These are phyloP conservation scores for Hydrozoanthus gracilis DNA, from an alignment of 92 coral and sea anemone genomes.

Conservation along the genomic window DNA sequence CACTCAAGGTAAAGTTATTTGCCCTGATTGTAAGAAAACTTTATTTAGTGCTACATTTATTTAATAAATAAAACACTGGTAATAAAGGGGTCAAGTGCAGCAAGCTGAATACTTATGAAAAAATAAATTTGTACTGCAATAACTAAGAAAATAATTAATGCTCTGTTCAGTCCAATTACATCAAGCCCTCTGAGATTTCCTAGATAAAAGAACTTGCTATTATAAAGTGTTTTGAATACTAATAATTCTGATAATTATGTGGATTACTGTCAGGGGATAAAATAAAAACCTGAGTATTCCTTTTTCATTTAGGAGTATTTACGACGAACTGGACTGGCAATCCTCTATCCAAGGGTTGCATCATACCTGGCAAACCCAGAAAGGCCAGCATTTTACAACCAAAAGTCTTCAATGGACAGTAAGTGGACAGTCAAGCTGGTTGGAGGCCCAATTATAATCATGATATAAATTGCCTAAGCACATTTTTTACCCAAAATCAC, in stretches of 20 bases:
- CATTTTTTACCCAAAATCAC: too few relatives aligned
- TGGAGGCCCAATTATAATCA: neutral
- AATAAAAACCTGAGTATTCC: too few relatives aligned
- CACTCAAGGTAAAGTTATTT: constrained; percentile 66
- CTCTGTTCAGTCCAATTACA: too few relatives aligned
- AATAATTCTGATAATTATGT: neutral
- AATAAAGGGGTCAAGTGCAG: neutral
- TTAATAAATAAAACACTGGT: neutral
- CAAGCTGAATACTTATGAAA: too few relatives aligned
- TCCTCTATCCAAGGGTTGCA: constrained; percentile 86
- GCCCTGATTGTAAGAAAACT: too few relatives aligned
- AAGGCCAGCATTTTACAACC: constrained; percentile 83
- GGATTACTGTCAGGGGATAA: neutral
- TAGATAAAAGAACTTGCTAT: too few relatives aligned
- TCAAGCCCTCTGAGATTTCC: too few relatives aligned
- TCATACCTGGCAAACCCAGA: constrained; percentile 90
- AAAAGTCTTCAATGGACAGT: constrained; percentile 96
- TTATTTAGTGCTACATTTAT: neutral
- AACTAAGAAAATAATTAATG: too few relatives aligned
- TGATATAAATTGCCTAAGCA: neutral
- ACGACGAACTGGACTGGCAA: constrained; percentile 78
- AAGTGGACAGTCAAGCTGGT: neutral
- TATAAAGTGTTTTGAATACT: too few relatives aligned
- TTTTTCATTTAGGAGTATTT: constrained; percentile 76
- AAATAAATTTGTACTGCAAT: too few relatives aligned